A percentile compares a stretch with the other conserved stretches of the same genome.
phyloP scores from a whole-genome alignment of 2,888 invertebrate genomes.

The Lasioglossum pauxillum region DNA sequence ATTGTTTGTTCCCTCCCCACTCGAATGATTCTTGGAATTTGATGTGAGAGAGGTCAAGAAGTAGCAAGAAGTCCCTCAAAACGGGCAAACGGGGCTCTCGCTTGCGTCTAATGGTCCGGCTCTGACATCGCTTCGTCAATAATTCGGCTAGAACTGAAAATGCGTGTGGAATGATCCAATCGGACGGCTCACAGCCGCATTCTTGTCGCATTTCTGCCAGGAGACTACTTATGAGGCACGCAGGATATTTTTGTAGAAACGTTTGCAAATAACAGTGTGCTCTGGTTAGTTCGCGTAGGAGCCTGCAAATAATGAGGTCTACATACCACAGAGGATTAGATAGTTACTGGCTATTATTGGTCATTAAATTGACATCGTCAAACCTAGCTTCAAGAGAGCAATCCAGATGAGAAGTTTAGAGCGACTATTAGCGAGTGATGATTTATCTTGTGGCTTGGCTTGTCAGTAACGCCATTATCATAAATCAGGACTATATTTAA shows the following conservation, averaged over 20 bases:
- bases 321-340: neutral
- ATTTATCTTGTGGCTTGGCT: neutral
- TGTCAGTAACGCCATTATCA: neutral
- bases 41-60: neutral
- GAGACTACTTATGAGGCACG: too few species aligned
- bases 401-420: neutral
- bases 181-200: too few species aligned
- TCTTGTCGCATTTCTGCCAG: too few species aligned
- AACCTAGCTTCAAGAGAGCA: neutral
- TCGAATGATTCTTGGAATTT: neutral
- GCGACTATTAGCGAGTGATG: neutral
- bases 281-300: neutral
- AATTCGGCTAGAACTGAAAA: too few species aligned
- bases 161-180: too few species aligned
- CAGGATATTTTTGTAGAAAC: neutral
- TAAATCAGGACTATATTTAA: neutral
- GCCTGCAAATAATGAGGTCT: neutral
- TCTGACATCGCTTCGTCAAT: too few species aligned
- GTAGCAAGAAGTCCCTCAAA: neutral
- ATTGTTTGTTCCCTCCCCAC: neutral
- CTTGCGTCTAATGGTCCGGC: too few species aligned
- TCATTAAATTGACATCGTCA: neutral
- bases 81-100: too few species aligned
- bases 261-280: constrained; percentile 11
- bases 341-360: neutral